phyloP scores from a whole-genome alignment of 2,113 vertebrate species.

The Etheostoma spectabile region DNA sequence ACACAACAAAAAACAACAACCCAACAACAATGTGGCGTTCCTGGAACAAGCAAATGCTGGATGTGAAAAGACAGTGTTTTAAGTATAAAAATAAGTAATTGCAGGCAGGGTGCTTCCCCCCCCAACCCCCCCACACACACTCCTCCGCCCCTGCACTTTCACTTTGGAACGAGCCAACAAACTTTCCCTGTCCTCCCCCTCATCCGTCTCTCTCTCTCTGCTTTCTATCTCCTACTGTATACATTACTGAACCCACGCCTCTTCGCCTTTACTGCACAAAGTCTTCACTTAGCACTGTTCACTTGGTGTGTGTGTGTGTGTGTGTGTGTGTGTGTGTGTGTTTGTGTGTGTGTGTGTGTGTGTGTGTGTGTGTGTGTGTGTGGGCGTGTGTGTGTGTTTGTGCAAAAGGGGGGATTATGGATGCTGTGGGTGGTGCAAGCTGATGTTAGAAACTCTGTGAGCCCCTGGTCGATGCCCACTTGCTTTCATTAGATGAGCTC shows the following conservation, averaged over 20 bases:
- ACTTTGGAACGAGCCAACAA: constrained; percentile 37
- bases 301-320: not conserved
- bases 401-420: constrained; percentile 18
- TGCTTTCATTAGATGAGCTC: constrained; percentile 11
- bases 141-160: not conserved
- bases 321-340: not conserved
- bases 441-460: constrained; percentile 39
- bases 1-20: too few relatives aligned
- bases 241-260: constrained; percentile 63
- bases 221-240: constrained; percentile 65
- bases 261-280: constrained; percentile 27
- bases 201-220: constrained; percentile 38
- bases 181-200: constrained; percentile 57
- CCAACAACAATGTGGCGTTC: too few relatives aligned
- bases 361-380: too few relatives aligned
- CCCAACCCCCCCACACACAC: too few relatives aligned
- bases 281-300: constrained; percentile 25
- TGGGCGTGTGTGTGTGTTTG: constrained; percentile 6
- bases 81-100: not conserved
- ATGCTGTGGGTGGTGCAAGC: constrained; percentile 46
- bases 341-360: not conserved
- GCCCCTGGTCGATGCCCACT: constrained; percentile 18
- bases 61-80: not conserved
- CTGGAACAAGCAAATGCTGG: not conserved
- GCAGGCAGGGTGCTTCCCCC: not conserved